Evolutionary conservation across 2,797 vertebrate genomes (phyloP).

Genomic region (Enteromius radiatus): DNA sequence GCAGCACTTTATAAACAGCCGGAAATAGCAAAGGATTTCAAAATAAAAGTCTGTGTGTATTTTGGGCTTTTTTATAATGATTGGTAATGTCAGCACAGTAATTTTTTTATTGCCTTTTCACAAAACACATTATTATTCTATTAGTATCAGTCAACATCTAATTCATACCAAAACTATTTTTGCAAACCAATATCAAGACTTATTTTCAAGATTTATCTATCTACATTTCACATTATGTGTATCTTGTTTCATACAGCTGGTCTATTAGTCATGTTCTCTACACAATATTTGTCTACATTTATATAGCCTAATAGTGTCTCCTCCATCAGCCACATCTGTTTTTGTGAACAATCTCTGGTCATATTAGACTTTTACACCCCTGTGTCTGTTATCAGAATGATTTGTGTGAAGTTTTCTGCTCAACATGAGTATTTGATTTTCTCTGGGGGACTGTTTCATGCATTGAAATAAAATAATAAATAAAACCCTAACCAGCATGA

Average conservation of each 20-base stretch:
- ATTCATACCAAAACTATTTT: no score
- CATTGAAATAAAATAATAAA: not conserved
- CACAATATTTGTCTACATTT: not conserved
- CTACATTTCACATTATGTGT: not conserved
- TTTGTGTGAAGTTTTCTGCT: conserved; percentile 33
- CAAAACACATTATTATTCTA: no score
- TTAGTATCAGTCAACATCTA: not conserved
- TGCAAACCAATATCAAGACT: no score
- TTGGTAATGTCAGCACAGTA: no score
- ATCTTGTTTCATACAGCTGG: not conserved
- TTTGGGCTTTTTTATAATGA: not conserved
- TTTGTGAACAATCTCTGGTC: not conserved
- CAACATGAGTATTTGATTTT: conserved; percentile 33
- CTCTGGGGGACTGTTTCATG: not conserved
- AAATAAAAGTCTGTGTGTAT: not conserved
- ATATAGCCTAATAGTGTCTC: not conserved
- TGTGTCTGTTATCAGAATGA: conserved; percentile 23
- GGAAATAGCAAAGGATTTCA: not conserved
- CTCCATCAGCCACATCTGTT: conserved; percentile 2
- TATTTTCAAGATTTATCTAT: not conserved
- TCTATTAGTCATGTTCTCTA: not conserved
- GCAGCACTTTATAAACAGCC: no score
- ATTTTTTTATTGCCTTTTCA: no score
- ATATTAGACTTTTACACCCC: conserved; percentile 13
- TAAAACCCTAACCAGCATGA: not conserved